Evolutionary conservation across 2,888 invertebrate species (phyloP).

Genomic region (Apomyelois bistriatella): DNA sequence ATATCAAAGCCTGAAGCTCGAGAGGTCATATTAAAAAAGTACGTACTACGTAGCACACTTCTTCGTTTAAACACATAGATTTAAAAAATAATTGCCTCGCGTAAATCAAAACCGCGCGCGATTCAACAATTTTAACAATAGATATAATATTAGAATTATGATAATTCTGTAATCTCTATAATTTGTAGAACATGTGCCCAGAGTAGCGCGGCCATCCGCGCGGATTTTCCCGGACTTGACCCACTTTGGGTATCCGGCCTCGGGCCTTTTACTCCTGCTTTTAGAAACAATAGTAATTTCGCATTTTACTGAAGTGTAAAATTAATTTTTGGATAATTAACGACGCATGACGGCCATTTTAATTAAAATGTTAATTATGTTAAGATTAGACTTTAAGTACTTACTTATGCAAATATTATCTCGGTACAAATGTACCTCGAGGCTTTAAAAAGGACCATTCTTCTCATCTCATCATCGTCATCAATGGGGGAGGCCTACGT

Average conservation of each 20-base stretch:
- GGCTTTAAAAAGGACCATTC: too few relatives aligned
- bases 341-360: neutral
- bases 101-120: too few relatives aligned
- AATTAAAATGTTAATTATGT: conserved; percentile 4
- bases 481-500: too few relatives aligned
- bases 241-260: neutral
- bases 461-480: too few relatives aligned
- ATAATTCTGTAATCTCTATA: neutral
- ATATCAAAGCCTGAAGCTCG: too few relatives aligned
- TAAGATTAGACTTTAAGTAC: neutral
- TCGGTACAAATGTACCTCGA: too few relatives aligned
- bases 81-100: too few relatives aligned
- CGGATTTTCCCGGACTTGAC: conserved; percentile 9
- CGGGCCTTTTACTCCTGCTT: neutral
- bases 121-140: too few relatives aligned
- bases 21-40: too few relatives aligned
- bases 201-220: neutral
- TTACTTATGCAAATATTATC: neutral
- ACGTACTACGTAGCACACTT: too few relatives aligned
- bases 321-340: conserved; percentile 2
- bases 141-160: too few relatives aligned
- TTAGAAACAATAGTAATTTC: conserved; percentile 10
- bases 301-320: conserved; percentile 3
- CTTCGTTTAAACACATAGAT: too few relatives aligned
- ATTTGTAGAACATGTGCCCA: neutral